phyloP scores from a whole-genome alignment of 2,113 vertebrate species.

The Tragelaphus strepsiceros region DNA sequence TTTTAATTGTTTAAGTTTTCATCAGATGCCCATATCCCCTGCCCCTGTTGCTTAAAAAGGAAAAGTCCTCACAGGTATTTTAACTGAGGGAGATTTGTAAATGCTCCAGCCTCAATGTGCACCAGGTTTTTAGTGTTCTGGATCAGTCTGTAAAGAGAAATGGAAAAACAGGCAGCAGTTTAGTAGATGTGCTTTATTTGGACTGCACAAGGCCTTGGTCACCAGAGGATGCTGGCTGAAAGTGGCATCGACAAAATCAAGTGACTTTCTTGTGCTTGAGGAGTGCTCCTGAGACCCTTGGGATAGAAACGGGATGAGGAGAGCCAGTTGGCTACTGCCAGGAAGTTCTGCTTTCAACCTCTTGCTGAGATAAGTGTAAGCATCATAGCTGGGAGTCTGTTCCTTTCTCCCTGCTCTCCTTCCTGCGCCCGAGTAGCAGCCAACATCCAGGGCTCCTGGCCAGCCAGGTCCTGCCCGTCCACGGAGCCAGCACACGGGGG shows the following conservation, averaged over 20 bases:
- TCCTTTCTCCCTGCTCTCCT: not conserved
- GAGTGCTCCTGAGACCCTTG: not conserved
- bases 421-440: not conserved
- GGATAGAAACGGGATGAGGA: not conserved
- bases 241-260: not conserved
- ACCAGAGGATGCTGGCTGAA: not conserved
- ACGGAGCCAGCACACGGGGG: not conserved
- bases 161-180: not conserved
- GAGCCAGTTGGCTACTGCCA: not conserved
- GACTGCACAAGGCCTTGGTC: not conserved
- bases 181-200: not conserved
- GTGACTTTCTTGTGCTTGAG: not conserved
- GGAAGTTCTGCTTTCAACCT: not conserved
- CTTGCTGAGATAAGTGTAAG: not conserved
- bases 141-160: slow-evolving; percentile 82
- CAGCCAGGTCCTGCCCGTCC: not conserved
- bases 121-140: slow-evolving; percentile 89
- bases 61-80: slow-evolving; percentile 88
- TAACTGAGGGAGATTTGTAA: slow-evolving; percentile 89
- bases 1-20: slow-evolving; percentile 14
- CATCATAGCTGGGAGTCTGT: not conserved
- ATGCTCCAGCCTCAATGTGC: slow-evolving; percentile 86
- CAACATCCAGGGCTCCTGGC: not conserved
- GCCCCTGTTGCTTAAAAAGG: slow-evolving; percentile 59
- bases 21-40: not conserved